Evolutionary conservation across 2,888 invertebrate genomes (phyloP).

Genomic region (Apodemia hepburni): DNA sequence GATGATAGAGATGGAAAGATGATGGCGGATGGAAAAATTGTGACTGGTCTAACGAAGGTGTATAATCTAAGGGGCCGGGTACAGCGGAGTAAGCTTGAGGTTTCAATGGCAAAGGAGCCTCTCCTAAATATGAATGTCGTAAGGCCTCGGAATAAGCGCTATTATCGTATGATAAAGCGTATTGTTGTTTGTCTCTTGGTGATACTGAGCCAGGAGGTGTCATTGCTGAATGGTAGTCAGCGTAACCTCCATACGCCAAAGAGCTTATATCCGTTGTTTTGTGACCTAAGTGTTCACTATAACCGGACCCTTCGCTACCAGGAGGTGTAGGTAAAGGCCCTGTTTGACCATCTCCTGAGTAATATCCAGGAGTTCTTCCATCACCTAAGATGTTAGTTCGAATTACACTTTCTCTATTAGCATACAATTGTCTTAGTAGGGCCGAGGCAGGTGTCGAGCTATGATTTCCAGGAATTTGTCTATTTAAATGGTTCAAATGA

Average conservation of each 20-base stretch:
- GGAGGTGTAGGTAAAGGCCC: conserved; percentile 94
- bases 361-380: conserved; percentile 69
- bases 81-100: conserved; percentile 93
- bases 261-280: conserved; percentile 81
- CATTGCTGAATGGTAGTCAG: conserved; percentile 96
- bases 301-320: conserved; percentile 89
- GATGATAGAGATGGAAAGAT: conserved; percentile 94
- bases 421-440: conserved; percentile 92
- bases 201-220: conserved; percentile 98
- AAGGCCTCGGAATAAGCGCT: conserved; percentile 84
- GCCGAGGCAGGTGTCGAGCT: conserved; percentile 92
- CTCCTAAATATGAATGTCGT: conserved; percentile 75
- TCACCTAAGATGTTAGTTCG: conserved; percentile 87
- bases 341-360: conserved; percentile 81
- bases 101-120: conserved; percentile 87
- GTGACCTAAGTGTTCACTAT: conserved; percentile 82
- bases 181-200: conserved; percentile 91
- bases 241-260: conserved; percentile 79
- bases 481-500: conserved; percentile 80
- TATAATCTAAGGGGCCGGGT: conserved; percentile 83
- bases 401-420: conserved; percentile 96
- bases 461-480: conserved; percentile 79
- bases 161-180: conserved; percentile 72
- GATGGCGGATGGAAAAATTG: conserved; percentile 90
- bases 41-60: conserved; percentile 87